Percentiles rank a stretch among this genome's conserved stretches.
These are phyloP conservation scores for Aromia moschata DNA, from an alignment of 2,888 invertebrate genomes.

Conservation along the genomic window DNA sequence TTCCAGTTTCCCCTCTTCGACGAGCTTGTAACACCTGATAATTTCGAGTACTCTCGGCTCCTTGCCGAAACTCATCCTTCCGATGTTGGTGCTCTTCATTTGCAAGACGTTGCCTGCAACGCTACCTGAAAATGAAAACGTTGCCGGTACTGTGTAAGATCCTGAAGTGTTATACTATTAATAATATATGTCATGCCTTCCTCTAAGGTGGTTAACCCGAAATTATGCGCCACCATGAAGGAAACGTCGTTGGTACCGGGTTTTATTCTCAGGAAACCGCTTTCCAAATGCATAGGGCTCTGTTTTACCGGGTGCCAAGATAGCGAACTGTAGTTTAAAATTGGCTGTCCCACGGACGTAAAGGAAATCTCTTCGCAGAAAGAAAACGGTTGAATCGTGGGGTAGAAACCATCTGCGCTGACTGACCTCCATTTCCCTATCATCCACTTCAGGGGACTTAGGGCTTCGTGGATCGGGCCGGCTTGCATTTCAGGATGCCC, in stretches of 20 bases:
- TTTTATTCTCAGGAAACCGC: conserved; percentile 69
- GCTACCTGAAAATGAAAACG: conserved; percentile 11
- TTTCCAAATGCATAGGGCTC: conserved; percentile 70
- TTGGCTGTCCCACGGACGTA: conserved; percentile 69
- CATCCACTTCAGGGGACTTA: conserved; percentile 69
- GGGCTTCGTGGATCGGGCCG: conserved; percentile 59
- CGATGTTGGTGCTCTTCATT: conserved; percentile 63
- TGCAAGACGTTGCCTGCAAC: conserved; percentile 49
- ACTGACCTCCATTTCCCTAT: conserved; percentile 69
- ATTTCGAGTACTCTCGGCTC: conserved; percentile 56
- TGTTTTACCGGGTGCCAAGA: conserved; percentile 67
- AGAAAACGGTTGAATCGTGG: conserved; percentile 67
- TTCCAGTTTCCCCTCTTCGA: conserved; percentile 24
- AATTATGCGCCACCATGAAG: conserved; percentile 70
- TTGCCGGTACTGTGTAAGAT: not conserved
- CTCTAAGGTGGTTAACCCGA: conserved; percentile 69
- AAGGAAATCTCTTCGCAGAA: conserved; percentile 70
- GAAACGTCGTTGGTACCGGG: conserved; percentile 66
- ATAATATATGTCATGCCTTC: conserved; percentile 63
- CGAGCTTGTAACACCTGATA: conserved; percentile 24
- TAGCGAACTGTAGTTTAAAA: conserved; percentile 67
- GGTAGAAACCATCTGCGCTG: conserved; percentile 66
- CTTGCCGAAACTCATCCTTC: conserved; percentile 66
- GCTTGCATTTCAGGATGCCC: conserved; percentile 5
- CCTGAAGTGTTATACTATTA: not conserved